phyloP scores from a whole-genome alignment of 2,888 invertebrate species.

The Sesia apiformis region DNA sequence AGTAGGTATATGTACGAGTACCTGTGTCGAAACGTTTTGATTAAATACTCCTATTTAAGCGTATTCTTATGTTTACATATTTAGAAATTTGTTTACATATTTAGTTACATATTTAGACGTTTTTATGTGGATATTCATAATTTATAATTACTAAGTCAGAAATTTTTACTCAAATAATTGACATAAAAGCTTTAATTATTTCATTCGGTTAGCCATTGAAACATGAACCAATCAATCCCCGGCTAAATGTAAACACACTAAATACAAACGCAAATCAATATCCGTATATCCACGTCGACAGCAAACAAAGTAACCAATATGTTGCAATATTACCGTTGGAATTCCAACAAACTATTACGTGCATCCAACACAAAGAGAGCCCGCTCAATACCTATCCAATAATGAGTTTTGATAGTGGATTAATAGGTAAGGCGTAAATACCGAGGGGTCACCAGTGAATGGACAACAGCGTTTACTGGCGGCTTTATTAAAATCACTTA shows the following conservation, averaged over 20 bases:
- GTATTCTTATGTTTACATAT: too few relatives aligned
- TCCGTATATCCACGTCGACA: neutral
- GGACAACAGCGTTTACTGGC: slow-evolving; percentile 24
- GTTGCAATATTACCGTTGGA: slow-evolving; percentile 5
- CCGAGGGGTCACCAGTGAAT: slow-evolving; percentile 10
- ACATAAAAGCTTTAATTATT: slow-evolving; percentile 5
- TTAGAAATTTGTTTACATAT: too few relatives aligned
- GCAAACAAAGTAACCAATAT: neutral
- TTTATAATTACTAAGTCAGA: too few relatives aligned
- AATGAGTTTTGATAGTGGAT: neutral
- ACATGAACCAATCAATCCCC: neutral
- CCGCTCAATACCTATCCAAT: slow-evolving; percentile 1
- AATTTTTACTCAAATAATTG: neutral
- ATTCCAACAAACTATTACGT: slow-evolving; percentile 7
- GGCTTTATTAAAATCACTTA: slow-evolving; percentile 65
- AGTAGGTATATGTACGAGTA: too few relatives aligned
- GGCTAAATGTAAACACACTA: neutral
- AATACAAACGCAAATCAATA: neutral
- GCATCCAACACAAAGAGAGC: slow-evolving; percentile 5
- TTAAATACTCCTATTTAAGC: too few relatives aligned
- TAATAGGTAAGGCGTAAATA: slow-evolving; percentile 7
- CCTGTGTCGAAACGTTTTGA: too few relatives aligned
- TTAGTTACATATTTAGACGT: too few relatives aligned
- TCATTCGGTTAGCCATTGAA: neutral
- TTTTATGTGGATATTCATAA: too few relatives aligned